These are phyloP conservation scores for Enhydra lutris DNA, from an alignment of 2,113 vertebrate species.

Conservation along the genomic window DNA sequence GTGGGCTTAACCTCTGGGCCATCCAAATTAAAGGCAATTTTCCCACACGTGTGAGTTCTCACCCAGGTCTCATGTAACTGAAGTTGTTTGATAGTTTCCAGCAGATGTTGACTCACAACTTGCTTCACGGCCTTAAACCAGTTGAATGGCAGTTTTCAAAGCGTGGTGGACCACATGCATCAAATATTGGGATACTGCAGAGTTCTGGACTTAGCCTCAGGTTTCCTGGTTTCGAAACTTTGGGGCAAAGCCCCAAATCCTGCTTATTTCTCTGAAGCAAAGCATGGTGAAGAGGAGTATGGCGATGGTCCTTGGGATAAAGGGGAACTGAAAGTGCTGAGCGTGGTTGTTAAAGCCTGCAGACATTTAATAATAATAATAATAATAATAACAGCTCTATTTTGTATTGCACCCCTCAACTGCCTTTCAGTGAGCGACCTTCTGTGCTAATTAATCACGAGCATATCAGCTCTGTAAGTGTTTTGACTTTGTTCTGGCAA, in stretches of 20 bases:
- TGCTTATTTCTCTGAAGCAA: neutral
- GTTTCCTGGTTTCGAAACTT: neutral
- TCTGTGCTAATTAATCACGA: conserved; percentile 66
- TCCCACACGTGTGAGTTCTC: neutral
- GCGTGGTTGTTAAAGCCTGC: neutral
- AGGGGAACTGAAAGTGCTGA: neutral
- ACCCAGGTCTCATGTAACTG: neutral
- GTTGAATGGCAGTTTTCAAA: neutral
- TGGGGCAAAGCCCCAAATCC: neutral
- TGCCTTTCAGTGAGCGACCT: conserved; percentile 57
- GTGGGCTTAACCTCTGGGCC: neutral
- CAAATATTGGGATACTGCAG: neutral
- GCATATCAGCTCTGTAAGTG: conserved; percentile 49
- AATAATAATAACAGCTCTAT: neutral
- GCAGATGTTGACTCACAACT: neutral
- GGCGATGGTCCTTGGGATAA: neutral
- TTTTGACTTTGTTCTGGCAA: neutral
- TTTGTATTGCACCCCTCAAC: conserved; percentile 36
- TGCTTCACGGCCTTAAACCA: neutral
- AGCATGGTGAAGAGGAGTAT: neutral
- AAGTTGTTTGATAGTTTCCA: neutral
- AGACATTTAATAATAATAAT: conserved; percentile 67
- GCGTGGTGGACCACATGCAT: neutral
- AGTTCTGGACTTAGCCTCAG: neutral
- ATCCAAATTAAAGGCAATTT: conserved; percentile 24